Conservation (phyloP, 2,797 vertebrate genomes). For the Sebastolobus altivelis region DNA sequence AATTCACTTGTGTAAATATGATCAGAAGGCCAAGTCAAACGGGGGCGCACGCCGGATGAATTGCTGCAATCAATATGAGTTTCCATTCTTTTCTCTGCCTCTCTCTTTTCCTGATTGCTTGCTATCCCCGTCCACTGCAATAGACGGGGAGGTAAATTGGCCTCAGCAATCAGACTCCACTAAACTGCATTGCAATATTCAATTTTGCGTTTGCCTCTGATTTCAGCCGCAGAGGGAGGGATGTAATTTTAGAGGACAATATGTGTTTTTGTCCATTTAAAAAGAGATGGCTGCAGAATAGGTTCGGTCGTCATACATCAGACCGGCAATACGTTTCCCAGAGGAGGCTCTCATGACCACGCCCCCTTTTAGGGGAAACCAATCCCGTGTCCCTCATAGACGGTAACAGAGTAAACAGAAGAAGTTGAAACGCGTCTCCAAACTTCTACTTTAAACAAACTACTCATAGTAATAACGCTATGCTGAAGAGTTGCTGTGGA, state of each 20-base stretch:
- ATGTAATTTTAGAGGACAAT: constrained; percentile 26
- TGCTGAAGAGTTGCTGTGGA: too few species aligned
- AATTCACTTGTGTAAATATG: constrained; percentile 26
- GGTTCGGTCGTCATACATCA: background rate
- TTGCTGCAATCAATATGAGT: constrained; percentile 50
- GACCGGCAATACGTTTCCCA: too few species aligned
- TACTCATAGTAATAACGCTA: too few species aligned
- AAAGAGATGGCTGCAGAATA: constrained; percentile 22
- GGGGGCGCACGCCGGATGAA: constrained; percentile 1
- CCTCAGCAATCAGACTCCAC: constrained; percentile 60
- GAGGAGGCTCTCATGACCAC: too few species aligned
- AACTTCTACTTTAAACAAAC: too few species aligned
- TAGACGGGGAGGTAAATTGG: constrained; percentile 39
- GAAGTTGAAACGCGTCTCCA: too few species aligned
- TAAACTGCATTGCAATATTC: constrained; percentile 30
- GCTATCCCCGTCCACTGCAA: constrained; percentile 16
- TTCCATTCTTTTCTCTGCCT: constrained; percentile 1
- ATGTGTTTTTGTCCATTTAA: constrained; percentile 29
- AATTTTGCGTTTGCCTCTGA: constrained; percentile 43
- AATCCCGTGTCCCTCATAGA: too few species aligned
- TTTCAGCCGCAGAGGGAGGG: constrained; percentile 28
- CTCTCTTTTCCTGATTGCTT: constrained; percentile 22
- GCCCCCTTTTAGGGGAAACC: too few species aligned
- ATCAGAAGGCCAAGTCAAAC: constrained; percentile 18
- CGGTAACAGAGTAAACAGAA: too few species aligned